Conservation (phyloP, 30 jellyfish, hydroid and myxozoan genomes). For the Hydractinia echinata region DNA sequence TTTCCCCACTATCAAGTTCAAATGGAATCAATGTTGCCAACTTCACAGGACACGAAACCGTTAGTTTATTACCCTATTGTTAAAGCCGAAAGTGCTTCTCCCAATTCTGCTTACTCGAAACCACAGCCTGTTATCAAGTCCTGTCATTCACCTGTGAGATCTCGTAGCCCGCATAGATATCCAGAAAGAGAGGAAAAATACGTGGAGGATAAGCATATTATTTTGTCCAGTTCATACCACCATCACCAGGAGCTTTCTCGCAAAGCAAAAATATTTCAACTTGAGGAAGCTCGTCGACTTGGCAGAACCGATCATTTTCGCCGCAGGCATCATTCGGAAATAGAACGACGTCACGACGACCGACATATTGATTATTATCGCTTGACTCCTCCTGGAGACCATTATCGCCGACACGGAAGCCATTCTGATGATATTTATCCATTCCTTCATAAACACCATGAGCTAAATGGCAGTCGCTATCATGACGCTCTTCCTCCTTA, state of each 20-base stretch:
- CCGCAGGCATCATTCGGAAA: neutral
- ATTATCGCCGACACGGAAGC: neutral
- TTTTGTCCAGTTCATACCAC: neutral
- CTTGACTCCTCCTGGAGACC: neutral
- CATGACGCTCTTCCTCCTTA: neutral
- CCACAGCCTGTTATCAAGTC: constrained; percentile 9
- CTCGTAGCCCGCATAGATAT: constrained; percentile 19
- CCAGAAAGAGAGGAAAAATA: neutral
- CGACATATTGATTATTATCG: neutral
- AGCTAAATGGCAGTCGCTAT: neutral
- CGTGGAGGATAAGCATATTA: neutral
- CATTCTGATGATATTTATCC: too few relatives aligned
- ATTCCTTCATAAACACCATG: neutral
- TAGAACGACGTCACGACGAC: neutral
- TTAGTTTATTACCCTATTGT: neutral
- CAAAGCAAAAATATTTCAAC: neutral
- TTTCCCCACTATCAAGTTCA: constrained; percentile 23
- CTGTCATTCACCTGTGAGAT: constrained; percentile 12
- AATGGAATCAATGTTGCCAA: neutral
- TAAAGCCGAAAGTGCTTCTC: constrained; percentile 21
- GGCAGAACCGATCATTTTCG: constrained; percentile 1
- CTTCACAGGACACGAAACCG: constrained; percentile 16
- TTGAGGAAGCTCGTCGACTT: neutral
- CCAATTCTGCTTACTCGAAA: constrained; percentile 2
- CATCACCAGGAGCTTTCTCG: too few relatives aligned